Evolutionary conservation across 2,888 invertebrate species (phyloP).

Genomic region (Tetranychus piercei): DNA sequence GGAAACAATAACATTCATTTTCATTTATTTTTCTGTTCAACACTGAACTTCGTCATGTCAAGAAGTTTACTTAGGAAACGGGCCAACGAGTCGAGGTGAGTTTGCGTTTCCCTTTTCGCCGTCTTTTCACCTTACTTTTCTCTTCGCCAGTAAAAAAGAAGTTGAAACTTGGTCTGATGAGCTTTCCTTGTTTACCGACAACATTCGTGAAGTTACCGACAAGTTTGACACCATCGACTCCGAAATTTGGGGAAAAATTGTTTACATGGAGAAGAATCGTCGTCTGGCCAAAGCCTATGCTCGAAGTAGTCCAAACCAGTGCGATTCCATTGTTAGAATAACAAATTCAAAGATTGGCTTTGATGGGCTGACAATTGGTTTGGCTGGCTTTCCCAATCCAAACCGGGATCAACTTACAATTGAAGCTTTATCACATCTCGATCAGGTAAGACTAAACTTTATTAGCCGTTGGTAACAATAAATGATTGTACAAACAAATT

Average conservation of each 20-base stretch:
- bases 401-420: not conserved
- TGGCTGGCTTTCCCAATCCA: not conserved
- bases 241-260: slow-evolving; percentile 5
- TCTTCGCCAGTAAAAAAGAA: not conserved
- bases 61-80: not conserved
- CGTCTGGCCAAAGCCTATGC: slow-evolving; percentile 3
- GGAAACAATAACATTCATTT: too few species aligned
- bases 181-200: not conserved
- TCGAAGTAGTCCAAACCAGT: not conserved
- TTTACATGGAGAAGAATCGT: slow-evolving; percentile 4
- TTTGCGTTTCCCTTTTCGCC: not conserved
- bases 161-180: not conserved
- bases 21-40: too few species aligned
- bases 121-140: not conserved
- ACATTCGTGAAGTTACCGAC: not conserved
- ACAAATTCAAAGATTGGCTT: not conserved
- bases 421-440: not conserved
- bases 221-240: not conserved
- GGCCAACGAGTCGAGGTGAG: not conserved
- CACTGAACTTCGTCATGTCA: not conserved
- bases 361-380: not conserved
- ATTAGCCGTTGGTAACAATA: not conserved
- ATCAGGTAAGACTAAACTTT: not conserved
- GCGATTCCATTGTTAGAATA: not conserved
- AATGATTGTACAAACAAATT: not conserved